Percentiles rank a stretch among this genome's conserved stretches.
phyloP scores from a whole-genome alignment of 1,140 invertebrate genomes.

The Drosophila yakuba region DNA sequence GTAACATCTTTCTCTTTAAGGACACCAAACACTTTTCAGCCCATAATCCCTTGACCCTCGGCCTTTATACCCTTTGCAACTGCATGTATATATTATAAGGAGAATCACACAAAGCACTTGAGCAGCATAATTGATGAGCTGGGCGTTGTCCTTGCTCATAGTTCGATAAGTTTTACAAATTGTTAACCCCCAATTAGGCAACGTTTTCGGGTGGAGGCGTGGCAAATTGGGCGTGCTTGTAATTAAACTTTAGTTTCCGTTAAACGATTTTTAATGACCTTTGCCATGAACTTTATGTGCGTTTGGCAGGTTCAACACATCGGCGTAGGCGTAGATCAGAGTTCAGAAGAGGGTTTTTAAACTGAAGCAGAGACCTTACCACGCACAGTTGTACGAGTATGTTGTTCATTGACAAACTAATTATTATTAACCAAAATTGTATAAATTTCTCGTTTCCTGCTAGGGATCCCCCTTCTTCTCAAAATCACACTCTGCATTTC shows the following conservation, averaged over 20 bases:
- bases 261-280: constrained; percentile 48
- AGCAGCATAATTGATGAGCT: constrained; percentile 68
- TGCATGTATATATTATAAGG: not conserved
- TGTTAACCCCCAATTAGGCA: constrained; percentile 67
- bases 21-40: constrained; percentile 32
- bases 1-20: constrained; percentile 52
- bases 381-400: no score
- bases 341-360: no score
- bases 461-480: not conserved
- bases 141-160: constrained; percentile 47
- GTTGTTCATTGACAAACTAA: no score
- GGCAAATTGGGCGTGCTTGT: constrained; percentile 31
- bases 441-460: no score
- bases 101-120: constrained; percentile 13
- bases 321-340: not conserved
- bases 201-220: constrained; percentile 39
- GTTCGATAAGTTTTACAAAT: constrained; percentile 65
- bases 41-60: constrained; percentile 23
- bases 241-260: constrained; percentile 60
- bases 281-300: constrained; percentile 18
- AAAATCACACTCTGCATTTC: not conserved
- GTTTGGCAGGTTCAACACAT: constrained; percentile 11
- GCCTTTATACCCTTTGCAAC: constrained; percentile 37
- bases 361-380: no score
- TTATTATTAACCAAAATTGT: no score